These are phyloP conservation scores for Germaria angustata DNA, from an alignment of 2,888 invertebrate species.

Conservation along the genomic window DNA sequence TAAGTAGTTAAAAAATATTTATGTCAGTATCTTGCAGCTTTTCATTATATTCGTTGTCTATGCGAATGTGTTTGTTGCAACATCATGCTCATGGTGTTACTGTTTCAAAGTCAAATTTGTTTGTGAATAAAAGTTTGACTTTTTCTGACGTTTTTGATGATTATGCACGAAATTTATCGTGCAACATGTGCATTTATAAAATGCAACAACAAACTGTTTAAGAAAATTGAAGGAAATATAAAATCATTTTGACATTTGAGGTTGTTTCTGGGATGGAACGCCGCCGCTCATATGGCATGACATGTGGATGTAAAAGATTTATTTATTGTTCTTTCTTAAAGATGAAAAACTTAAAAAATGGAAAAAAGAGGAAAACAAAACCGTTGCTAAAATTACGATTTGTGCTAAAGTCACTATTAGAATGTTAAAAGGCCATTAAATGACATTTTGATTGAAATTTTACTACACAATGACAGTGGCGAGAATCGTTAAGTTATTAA, in stretches of 20 bases:
- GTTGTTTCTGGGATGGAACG: slow-evolving; percentile 38
- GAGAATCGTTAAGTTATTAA: neutral
- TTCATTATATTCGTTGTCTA: neutral
- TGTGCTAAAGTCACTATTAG: slow-evolving; percentile 25
- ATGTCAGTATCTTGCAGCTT: slow-evolving; percentile 9
- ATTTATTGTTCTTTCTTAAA: slow-evolving; percentile 19
- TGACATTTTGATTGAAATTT: slow-evolving; percentile 47
- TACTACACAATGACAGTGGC: slow-evolving; percentile 22
- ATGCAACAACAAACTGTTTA: slow-evolving; percentile 47
- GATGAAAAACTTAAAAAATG: neutral
- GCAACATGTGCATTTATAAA: slow-evolving; percentile 72
- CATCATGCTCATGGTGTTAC: neutral
- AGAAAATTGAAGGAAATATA: slow-evolving; percentile 24
- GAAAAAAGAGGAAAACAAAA: neutral
- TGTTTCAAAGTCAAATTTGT: slow-evolving; percentile 46
- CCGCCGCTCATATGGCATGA: neutral
- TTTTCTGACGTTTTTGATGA: slow-evolving; percentile 65
- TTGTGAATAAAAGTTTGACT: slow-evolving; percentile 36
- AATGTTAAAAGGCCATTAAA: slow-evolving; percentile 50
- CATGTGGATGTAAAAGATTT: neutral
- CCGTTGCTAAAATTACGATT: slow-evolving; percentile 36
- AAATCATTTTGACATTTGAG: slow-evolving; percentile 58
- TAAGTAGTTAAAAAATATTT: neutral
- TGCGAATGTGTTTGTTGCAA: neutral
- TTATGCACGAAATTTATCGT: slow-evolving; percentile 72